Conservation (phyloP, 2,888 invertebrate species). For the Nasonia oneida region DNA sequence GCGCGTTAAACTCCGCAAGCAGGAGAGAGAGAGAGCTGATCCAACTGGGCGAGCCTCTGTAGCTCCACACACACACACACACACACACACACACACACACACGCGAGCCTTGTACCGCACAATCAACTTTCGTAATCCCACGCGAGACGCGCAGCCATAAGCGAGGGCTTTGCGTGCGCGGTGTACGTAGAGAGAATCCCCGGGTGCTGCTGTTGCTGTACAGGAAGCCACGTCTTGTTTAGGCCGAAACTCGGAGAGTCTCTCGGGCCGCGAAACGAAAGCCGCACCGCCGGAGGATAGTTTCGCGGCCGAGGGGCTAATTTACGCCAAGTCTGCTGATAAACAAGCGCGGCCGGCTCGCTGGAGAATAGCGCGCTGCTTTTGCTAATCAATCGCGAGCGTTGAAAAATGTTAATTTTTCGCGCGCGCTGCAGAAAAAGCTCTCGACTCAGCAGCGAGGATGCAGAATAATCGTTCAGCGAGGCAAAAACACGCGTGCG, state of each 20-base stretch:
- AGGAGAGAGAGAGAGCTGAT: slow-evolving; percentile 29
- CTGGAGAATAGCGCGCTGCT: slow-evolving; percentile 22
- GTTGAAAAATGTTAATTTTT: neutral
- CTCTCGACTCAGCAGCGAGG: neutral
- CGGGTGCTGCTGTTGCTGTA: slow-evolving; percentile 20
- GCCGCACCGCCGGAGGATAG: slow-evolving; percentile 66
- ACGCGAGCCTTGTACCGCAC: slow-evolving; percentile 28
- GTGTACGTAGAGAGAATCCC: slow-evolving; percentile 21
- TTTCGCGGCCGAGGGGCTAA: slow-evolving; percentile 72
- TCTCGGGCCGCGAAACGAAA: slow-evolving; percentile 40
- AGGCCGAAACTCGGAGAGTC: slow-evolving; percentile 27
- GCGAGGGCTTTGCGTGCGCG: slow-evolving; percentile 38
- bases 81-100: neutral
- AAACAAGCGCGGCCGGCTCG: slow-evolving; percentile 66
- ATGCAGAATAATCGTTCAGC: slow-evolving; percentile 28
- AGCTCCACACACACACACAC: neutral
- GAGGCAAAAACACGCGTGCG: neutral
- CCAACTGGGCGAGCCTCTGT: slow-evolving; percentile 37
- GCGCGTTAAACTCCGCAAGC: slow-evolving; percentile 50
- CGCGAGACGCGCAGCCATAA: slow-evolving; percentile 40
- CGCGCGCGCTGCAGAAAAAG: neutral
- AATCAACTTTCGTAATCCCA: slow-evolving; percentile 64
- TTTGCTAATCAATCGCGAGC: slow-evolving; percentile 6
- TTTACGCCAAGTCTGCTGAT: slow-evolving; percentile 77
- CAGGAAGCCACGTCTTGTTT: slow-evolving; percentile 45